Conservation (phyloP, 2,113 vertebrate species). For the Xiphorhynchus elegans region DNA sequence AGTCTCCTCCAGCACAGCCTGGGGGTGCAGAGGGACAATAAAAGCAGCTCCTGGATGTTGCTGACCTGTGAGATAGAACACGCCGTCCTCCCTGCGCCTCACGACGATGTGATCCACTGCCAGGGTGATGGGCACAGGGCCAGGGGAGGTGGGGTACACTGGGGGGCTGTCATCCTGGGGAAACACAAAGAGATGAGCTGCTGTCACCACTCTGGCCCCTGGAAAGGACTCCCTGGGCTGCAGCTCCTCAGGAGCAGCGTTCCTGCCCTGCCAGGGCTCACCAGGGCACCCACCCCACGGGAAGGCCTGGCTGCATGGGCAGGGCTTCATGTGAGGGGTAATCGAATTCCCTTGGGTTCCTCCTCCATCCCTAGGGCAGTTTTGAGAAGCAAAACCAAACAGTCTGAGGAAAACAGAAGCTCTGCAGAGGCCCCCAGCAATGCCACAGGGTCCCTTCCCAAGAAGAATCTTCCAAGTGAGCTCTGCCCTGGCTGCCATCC, state of each 20-base stretch:
- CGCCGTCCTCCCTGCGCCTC: conserved; percentile 84
- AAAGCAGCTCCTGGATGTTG: not conserved
- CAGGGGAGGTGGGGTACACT: conserved; percentile 90
- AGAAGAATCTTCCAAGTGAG: not conserved
- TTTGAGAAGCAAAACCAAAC: not conserved
- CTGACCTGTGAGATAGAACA: conserved; percentile 87
- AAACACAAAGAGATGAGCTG: not conserved
- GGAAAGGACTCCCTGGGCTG: not conserved
- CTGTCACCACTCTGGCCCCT: not conserved
- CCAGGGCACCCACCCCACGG: not conserved
- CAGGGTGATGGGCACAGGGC: conserved; percentile 85
- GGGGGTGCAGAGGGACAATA: not conserved
- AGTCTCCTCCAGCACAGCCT: not conserved
- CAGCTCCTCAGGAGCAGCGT: not conserved
- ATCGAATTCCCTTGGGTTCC: not conserved
- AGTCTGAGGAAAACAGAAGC: not conserved
- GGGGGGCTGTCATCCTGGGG: conserved; percentile 89
- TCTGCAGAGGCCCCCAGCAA: not conserved
- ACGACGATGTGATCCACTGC: conserved; percentile 83
- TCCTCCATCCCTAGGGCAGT: not conserved
- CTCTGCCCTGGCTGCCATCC: not conserved
- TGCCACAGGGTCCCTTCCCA: not conserved
- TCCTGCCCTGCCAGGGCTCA: not conserved
- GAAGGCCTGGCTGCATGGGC: not conserved
- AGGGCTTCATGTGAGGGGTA: not conserved